Percentiles rank a stretch among this genome's conserved stretches.
Conservation (phyloP, 1,140 invertebrate genomes). For the Rhopalosiphum padi region DNA sequence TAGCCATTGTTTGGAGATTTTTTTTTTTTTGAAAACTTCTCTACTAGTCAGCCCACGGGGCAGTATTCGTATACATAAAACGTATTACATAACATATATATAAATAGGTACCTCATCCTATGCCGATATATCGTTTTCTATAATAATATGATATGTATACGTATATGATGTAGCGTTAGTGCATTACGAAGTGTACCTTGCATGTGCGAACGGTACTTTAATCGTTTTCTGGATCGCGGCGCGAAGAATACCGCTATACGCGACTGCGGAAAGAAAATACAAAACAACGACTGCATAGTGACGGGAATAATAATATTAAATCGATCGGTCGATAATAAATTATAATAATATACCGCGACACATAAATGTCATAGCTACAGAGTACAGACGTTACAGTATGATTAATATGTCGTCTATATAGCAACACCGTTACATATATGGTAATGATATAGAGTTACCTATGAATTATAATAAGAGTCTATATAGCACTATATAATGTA, state of each 20-base stretch:
- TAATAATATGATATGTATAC: neutral
- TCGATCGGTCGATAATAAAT: neutral
- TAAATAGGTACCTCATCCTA: neutral
- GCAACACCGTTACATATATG: neutral
- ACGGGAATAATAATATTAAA: neutral
- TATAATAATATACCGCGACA: neutral
- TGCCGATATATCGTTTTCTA: neutral
- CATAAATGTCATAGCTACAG: neutral
- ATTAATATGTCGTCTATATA: no score
- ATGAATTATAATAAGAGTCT: no score
- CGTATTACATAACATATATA: neutral
- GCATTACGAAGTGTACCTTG: neutral
- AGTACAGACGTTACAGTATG: no score
- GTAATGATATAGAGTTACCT: neutral
- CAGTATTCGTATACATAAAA: neutral
- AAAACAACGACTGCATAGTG: neutral
- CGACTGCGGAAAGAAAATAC: neutral
- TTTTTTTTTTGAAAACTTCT: neutral
- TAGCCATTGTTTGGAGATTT: neutral
- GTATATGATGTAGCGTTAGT: neutral
- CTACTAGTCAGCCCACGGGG: neutral
- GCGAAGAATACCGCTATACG: neutral
- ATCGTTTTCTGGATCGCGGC: neutral
- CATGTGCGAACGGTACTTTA: conserved; percentile 10
- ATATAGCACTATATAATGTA: neutral